These are phyloP conservation scores for Lasioglossum lativentre DNA, from an alignment of 2,888 invertebrate genomes.

Conservation along the genomic window DNA sequence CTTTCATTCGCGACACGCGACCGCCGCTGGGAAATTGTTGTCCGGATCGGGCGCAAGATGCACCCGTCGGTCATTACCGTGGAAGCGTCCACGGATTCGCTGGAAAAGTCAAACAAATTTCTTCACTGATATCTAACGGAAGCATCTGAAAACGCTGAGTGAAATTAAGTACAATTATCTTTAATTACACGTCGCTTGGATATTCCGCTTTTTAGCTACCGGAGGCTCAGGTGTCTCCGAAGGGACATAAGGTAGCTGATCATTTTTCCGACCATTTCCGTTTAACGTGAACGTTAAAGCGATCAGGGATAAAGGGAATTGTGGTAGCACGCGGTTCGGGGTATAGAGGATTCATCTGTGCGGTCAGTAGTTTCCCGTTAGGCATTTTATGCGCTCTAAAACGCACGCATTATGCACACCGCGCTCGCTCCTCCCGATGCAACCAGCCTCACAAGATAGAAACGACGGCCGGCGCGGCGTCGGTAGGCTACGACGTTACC, in stretches of 20 bases:
- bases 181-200: background rate
- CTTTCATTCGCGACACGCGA: slow-evolving; percentile 85
- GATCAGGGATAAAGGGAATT: background rate
- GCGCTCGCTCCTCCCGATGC: slow-evolving; percentile 73
- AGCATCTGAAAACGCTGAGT: background rate
- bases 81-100: background rate
- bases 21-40: slow-evolving; percentile 80
- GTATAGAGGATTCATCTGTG: slow-evolving; percentile 26
- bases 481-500: slow-evolving; percentile 11
- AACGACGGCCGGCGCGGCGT: slow-evolving; percentile 30
- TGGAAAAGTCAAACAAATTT: background rate
- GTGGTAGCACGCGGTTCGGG: background rate
- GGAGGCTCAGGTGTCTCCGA: background rate
- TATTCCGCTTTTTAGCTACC: background rate
- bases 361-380: slow-evolving; percentile 79
- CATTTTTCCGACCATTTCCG: background rate
- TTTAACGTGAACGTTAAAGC: too few relatives aligned
- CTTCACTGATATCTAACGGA: background rate
- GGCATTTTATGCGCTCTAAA: slow-evolving; percentile 82
- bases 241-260: fast-evolving
- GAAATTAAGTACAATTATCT: slow-evolving; percentile 13
- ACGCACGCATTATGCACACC: slow-evolving; percentile 82
- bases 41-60: slow-evolving; percentile 63
- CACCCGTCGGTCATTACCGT: slow-evolving; percentile 37
- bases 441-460: slow-evolving; percentile 52